Conservation (phyloP, 2,113 vertebrate species). For the Equus quagga region DNA sequence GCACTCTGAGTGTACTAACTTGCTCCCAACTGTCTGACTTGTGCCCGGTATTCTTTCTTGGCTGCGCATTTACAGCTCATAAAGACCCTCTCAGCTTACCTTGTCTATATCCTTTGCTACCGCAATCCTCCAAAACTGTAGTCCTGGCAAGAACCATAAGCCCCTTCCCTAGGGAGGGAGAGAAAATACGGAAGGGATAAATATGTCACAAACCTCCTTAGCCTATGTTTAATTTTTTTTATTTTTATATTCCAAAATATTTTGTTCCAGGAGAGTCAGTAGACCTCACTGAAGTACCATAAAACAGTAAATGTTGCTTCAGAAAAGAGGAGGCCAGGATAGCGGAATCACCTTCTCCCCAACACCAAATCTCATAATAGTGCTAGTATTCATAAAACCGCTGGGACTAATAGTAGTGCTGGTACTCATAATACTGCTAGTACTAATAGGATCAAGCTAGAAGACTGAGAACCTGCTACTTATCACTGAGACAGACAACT, state of each 20-base stretch:
- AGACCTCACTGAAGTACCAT: neutral
- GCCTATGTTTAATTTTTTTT: neutral
- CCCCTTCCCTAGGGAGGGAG: neutral
- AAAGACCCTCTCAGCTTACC: neutral
- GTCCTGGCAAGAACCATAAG: neutral
- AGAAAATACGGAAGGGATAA: neutral
- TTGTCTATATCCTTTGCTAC: neutral
- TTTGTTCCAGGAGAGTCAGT: neutral
- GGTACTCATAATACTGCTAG: neutral
- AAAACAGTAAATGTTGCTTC: neutral
- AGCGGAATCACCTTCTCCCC: too few species aligned
- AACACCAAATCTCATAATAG: neutral
- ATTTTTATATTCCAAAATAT: neutral
- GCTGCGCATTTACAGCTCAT: neutral
- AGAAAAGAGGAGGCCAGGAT: neutral
- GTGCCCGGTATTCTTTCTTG: neutral
- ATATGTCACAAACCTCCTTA: neutral
- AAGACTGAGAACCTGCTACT: too few species aligned
- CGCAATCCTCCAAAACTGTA: neutral
- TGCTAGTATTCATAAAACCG: too few species aligned
- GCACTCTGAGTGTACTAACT: too few species aligned
- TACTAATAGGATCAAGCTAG: neutral
- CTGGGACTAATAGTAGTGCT: neutral
- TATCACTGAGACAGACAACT: neutral
- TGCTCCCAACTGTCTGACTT: neutral